Base-by-base conservation (phyloP, 2,797 vertebrate species). In the Myioborus melanocephalus region DNA sequence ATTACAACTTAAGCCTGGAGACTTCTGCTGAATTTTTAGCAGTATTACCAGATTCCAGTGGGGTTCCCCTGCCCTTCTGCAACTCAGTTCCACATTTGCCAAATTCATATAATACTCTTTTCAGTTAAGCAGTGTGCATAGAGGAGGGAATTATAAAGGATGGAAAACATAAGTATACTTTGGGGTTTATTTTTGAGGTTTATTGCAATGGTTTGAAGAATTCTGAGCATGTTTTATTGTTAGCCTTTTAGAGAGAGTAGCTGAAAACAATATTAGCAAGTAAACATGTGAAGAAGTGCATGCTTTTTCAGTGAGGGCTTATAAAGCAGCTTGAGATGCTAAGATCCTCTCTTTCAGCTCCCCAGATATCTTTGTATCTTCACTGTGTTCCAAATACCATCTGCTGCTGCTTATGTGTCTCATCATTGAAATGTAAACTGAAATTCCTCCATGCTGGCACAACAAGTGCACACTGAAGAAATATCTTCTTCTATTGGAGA, bases 401-500 rank as follows among this genome's bases (percentile, higher is more conserved):
- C 91, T 96, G 94, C 55, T 91, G 57, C 65, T 95, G 76, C 87
- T 94, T 83, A 89, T 89, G 82, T 81, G 47, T 53, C 52, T 93
- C 69, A 39, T 95, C 89, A 56, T 28, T 56, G 85, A 93, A 88
- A 94, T 64, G 52, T 94, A 96, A 96, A 93, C 91, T 84, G 94
- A 92, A 96, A 91, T 87, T 92, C 55, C 57, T 86, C 65, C 55
- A 86, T n/a, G 24, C 18, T 79, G 57, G 44, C 70, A 94, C 35
- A 84, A 70, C 5, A 86, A 94, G 47, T 32, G 20, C 70, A 72
- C 20, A 14, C 39, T 52, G 76, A 81, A 93, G 44, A 83, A 83
- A 70, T 57, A 72, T 56, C 50, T 88, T 93, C 50, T 53, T 92
- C 11, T 86, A 0, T n/a, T 66, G 72, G 34, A 86, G 55, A 81